Evolutionary conservation across 2,888 invertebrate genomes (phyloP), one percentile per base, ranked within the genome.

Genomic region (Parapristionchus giblindavisi): DNA sequence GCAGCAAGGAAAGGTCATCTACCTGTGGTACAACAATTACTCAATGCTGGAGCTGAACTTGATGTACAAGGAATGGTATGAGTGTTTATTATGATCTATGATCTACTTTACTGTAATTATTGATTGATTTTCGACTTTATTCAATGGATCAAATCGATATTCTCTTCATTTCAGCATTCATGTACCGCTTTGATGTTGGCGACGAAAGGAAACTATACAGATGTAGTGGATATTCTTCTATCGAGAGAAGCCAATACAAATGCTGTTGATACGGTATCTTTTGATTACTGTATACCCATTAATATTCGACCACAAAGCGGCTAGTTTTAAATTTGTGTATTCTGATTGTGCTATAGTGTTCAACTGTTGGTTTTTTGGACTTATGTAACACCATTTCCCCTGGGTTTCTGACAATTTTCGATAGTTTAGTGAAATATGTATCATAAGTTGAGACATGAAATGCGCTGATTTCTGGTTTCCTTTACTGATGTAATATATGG

Each of bases 211-310:
- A 96, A 96, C 0, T 94, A 97, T 89, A 91, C 93, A 78, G 93
- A 93, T 75, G 93, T 97, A 54, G 96, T 96, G 0, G 95, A 96
- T 89, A 93, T 94, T 0, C 90, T 98, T 76, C 90, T 99, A 3
- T 95, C 96, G 89, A 95, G 96, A 88, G 96, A 97, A 88, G 97
- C 95, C 0, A 98, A 99, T 89, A 93, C 98, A 0, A 96, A 99
- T 89, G 92, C 95, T 29, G 92, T 94, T 66, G 98, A 98, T 78
- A 89, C 89, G 88, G 89, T 89, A n/a, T n/a, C n/a, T n/a, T n/a
- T n/a, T n/a, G n/a, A n/a, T n/a, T n/a, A n/a, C 24, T 70, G 74
- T 29, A 6, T 58, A n/a, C n/a, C n/a, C n/a, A n/a, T 51, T 51
- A n/a, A 24, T 73, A 4, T 72, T n/a, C n/a, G n/a, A n/a, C n/a